Evolutionary conservation across 2,797 vertebrate species (phyloP).

Genomic region (Pagetopsis macropterus): DNA sequence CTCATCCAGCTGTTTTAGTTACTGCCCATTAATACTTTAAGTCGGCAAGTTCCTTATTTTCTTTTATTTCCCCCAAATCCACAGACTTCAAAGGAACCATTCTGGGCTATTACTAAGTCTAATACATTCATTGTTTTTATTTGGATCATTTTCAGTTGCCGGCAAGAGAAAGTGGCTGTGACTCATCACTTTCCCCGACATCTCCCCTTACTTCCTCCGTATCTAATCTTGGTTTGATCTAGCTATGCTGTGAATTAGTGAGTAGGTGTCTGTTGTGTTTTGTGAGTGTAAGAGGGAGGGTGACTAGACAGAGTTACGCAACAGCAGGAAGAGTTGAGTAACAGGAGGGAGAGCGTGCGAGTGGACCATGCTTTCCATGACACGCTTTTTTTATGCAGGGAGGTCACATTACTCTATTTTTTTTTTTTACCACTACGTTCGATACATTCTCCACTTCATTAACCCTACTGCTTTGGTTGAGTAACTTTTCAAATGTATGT

Average conservation of each 20-base stretch:
- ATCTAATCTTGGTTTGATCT: slow-evolving; percentile 19
- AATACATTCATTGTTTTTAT: too few species aligned
- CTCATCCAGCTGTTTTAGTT: too few species aligned
- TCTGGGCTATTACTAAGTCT: too few species aligned
- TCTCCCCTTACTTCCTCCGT: slow-evolving; percentile 5
- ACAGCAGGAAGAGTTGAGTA: slow-evolving; percentile 11
- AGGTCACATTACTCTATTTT: background rate
- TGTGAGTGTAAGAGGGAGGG: background rate
- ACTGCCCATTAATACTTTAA: too few species aligned
- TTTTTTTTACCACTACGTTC: background rate
- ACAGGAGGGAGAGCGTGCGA: background rate
- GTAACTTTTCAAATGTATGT: background rate
- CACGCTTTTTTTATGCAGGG: background rate
- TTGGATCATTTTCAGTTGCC: background rate
- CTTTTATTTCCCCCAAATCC: too few species aligned
- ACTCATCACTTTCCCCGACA: slow-evolving; percentile 16
- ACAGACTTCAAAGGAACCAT: too few species aligned
- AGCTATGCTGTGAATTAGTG: slow-evolving; percentile 9
- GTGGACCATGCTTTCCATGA: background rate
- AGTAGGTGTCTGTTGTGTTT: background rate
- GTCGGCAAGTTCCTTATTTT: too few species aligned
- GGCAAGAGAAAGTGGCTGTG: slow-evolving; percentile 28
- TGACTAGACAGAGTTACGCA: slow-evolving; percentile 29
- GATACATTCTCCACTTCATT: background rate
- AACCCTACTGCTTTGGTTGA: background rate